phyloP scores from a whole-genome alignment of 1,140 invertebrate genomes.

The Phortica variegata region DNA sequence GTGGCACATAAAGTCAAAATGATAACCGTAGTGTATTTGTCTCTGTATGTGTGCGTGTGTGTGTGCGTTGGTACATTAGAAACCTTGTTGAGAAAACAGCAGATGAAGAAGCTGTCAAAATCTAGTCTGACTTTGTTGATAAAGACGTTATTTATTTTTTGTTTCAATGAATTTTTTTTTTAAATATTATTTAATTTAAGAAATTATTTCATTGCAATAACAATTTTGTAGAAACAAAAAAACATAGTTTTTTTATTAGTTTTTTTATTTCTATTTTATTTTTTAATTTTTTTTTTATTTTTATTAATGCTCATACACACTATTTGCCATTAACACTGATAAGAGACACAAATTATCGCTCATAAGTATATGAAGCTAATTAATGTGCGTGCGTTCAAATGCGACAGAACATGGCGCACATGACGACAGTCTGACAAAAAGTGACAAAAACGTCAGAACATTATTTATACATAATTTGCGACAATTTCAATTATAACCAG shows the following conservation, averaged over 20 bases:
- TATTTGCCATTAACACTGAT: constrained; percentile 50
- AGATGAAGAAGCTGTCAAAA: background rate
- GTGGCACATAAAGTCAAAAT: too few species aligned
- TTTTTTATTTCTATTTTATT: too few species aligned
- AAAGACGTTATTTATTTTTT: constrained; percentile 2
- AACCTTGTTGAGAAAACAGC: background rate
- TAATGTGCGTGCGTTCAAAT: constrained; percentile 30
- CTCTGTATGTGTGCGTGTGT: too few species aligned
- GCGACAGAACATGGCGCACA: too few species aligned
- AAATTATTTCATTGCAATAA: constrained; percentile 45
- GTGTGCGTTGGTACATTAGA: too few species aligned
- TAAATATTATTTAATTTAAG: constrained; percentile 37
- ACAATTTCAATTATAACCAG: too few species aligned
- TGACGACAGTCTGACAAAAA: too few species aligned
- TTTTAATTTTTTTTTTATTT: too few species aligned
- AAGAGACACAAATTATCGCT: constrained; percentile 30
- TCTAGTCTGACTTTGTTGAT: background rate
- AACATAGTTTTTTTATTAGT: too few species aligned
- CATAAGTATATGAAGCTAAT: constrained; percentile 26
- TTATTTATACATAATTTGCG: too few species aligned
- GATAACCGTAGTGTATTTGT: too few species aligned
- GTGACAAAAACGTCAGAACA: too few species aligned
- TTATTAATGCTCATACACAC: constrained; percentile 18
- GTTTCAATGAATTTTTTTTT: background rate
- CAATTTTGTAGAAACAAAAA: constrained; percentile 11